phyloP scores from a whole-genome alignment of 53 echinoderm and acorn worm genomes.

The Temnopleurus reevesii region DNA sequence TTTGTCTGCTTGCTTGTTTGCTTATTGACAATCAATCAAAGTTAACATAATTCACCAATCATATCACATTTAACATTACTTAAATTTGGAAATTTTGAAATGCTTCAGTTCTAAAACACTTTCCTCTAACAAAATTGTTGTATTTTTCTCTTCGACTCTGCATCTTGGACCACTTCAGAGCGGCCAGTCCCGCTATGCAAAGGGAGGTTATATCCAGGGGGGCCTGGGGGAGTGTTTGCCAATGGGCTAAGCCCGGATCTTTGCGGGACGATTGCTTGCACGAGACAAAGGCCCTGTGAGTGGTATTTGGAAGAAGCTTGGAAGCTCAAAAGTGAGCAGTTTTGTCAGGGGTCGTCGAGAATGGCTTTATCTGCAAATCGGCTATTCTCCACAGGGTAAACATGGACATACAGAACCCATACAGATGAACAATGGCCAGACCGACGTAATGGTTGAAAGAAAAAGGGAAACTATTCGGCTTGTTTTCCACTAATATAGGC shows the following conservation, averaged over 20 bases:
- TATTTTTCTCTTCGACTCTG: too few relatives aligned
- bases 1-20: too few relatives aligned
- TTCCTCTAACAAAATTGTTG: too few relatives aligned
- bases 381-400: conserved; percentile 11
- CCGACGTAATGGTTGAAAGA: neutral
- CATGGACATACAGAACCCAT: conserved; percentile 33
- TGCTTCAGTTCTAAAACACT: too few relatives aligned
- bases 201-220: neutral
- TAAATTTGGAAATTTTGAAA: too few relatives aligned
- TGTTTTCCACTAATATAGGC: conserved; percentile 16
- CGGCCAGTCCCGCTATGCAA: neutral
- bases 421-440: neutral
- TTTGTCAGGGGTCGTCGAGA: neutral
- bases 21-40: too few relatives aligned
- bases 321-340: conserved; percentile 15
- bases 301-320: neutral
- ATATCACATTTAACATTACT: too few relatives aligned
- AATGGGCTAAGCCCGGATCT: conserved; percentile 55
- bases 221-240: conserved; percentile 45
- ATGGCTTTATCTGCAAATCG: conserved; percentile 28
- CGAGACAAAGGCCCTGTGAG: neutral
- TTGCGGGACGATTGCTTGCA: neutral
- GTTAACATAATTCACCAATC: too few relatives aligned
- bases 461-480: conserved; percentile 31
- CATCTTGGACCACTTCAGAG: neutral